Base-by-base conservation (phyloP, 1,140 invertebrate species). In the Dolichoris vasculosae region DNA sequence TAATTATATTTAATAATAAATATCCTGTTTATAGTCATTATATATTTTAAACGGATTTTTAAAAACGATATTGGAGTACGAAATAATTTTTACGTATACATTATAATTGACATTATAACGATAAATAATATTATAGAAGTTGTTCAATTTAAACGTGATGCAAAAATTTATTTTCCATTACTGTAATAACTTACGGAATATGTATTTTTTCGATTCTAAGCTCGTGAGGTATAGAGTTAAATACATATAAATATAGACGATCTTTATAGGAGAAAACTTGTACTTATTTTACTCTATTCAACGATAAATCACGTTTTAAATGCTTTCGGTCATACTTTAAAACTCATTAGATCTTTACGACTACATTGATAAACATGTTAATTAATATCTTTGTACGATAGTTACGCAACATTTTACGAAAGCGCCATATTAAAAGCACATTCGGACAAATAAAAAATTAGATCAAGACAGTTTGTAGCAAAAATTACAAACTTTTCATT, bases 281-380 rank as follows among this genome's bases (percentile, higher is more conserved):
- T 43, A 43, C 32, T 69, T 69, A 13, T 38, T 38, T 73, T 43
- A 3, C 40, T 73, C 40, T 73, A 73, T 73, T 73, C n/a, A 26
- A 73, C 38, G 23, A 20, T 73, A 73, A 69, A 73, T 73, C 40
- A 73, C 23, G 6, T 43, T 73, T 38, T 43, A 73, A 73, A 73
- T 73, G 40, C 69, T 73, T 40, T 71, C 67, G 23, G 67, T 38
- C 67, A 40, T 71, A 32, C 38, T 73, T 43, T 73, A 2, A 23
- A 35, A 73, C 23, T 73, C 23, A 73, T 73, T 73, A 73, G 69
- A 73, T 43, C 38, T 73, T 73, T 73, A 73, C 11, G 69, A 73
- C 3, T 73, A 20, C 69, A 73, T 73, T 73, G 38, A 73, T 73
- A 73, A 73, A n/a, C 69, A 73, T 26, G 40, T 73, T 43, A 73